These are phyloP conservation scores for Pogonus chalceus DNA, from an alignment of 1,140 invertebrate genomes.

Conservation along the genomic window DNA sequence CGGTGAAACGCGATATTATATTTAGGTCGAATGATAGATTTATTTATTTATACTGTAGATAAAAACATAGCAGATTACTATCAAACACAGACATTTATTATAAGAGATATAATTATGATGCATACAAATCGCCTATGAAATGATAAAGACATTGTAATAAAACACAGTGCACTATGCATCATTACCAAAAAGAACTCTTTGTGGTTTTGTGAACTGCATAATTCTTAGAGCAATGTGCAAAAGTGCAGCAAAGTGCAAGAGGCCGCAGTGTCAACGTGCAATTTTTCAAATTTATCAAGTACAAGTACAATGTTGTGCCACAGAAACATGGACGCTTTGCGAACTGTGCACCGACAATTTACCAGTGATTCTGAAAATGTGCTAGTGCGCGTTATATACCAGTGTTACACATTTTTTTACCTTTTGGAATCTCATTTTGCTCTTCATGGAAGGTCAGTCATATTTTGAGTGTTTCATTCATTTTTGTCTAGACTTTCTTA, in stretches of 20 bases:
- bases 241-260: no score
- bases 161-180: no score
- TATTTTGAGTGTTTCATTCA: no score
- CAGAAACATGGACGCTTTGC: background rate
- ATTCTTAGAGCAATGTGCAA: background rate
- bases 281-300: background rate
- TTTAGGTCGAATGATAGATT: slow-evolving; percentile 25
- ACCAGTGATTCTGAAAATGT: slow-evolving; percentile 1
- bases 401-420: no score
- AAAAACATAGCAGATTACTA: slow-evolving; percentile 12
- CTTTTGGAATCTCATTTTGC: no score
- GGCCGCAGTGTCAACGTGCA: slow-evolving; percentile 5
- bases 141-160: no score
- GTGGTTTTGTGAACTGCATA: no score
- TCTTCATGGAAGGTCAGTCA: no score
- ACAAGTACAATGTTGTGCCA: background rate
- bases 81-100: background rate
- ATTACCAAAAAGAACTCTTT: no score
- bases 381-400: background rate
- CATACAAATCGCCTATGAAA: slow-evolving; percentile 10
- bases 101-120: slow-evolving; percentile 6
- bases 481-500: no score
- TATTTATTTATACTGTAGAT: slow-evolving; percentile 35
- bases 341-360: background rate
- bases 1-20: slow-evolving; percentile 6